Base-by-base conservation (phyloP, 92 coral and sea anemone species). In the Ricordea florida region DNA sequence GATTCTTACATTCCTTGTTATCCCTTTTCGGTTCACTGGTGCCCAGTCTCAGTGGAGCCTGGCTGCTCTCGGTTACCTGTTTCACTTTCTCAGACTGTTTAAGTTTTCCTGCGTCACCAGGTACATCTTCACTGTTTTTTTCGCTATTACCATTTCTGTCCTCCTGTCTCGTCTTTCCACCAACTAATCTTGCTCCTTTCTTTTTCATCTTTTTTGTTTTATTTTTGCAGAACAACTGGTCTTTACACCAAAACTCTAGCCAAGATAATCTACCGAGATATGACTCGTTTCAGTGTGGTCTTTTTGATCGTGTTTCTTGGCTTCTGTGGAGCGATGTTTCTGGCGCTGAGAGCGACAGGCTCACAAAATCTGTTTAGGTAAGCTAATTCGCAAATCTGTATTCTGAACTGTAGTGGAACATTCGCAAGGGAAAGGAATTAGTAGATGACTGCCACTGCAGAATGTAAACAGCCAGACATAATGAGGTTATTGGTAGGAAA, bases 181-280 rank as follows among this genome's bases (percentile, higher is more conserved):
- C 66, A 20, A 11, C 17, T 3, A 9, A 5, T 24, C 17, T 50
- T 8, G 9, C 3, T 2, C 0, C 20, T 44, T 44, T 1, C 51
- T 6, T 1, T 44, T 13, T 10, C 15, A 6, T 6, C 0, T 1
- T 6, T 44, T 3, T 55, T 17, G 17, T 26, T 32, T 32, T 15
- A 7, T 58, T 32, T 1, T 0, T 6, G 29, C 24, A 93, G 98
- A 64, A 90, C 96, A 3, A 85, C 96, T 15, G 98, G 98, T 25
- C 65, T 93, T 20, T 93, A 93, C 82, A 90, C 98, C 36, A 93
- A 90, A 83, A 93, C 98, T 5, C 83, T 93, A 7, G 98, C 98
- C 37, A 93, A 93, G 82, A 89, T 93, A 8, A 84, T 87, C 30
- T 93, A 93, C 61, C 94, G 92, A 3, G 98, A 93, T 49, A 74